Percentiles rank a stretch among this genome's conserved stretches.
Evolutionary conservation across 2,113 vertebrate genomes (phyloP).

Genomic region (Plectropomus leopardus): DNA sequence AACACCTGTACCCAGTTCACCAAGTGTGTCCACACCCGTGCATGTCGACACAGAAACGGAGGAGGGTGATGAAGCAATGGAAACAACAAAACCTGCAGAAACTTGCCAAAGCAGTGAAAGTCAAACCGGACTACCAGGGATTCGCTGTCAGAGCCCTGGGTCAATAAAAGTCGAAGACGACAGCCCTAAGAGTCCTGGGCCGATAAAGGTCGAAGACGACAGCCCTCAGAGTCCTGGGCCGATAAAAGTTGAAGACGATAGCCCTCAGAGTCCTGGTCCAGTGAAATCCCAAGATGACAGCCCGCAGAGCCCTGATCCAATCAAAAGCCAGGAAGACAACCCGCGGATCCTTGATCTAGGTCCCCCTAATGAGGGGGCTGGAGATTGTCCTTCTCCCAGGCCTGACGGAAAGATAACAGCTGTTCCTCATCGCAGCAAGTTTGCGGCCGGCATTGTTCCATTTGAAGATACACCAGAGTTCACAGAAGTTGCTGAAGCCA

Average conservation of each 20-base stretch:
- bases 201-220: neutral
- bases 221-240: constrained; percentile 20
- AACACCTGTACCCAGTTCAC: constrained; percentile 88
- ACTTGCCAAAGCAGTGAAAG: constrained; percentile 39
- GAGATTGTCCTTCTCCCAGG: constrained; percentile 17
- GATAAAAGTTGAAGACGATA: constrained; percentile 7
- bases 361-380: neutral
- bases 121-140: constrained; percentile 3
- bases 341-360: constrained; percentile 22
- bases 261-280: constrained; percentile 36
- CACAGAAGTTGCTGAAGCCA: constrained; percentile 94
- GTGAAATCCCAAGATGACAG: neutral
- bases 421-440: constrained; percentile 94
- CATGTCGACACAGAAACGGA: constrained; percentile 81
- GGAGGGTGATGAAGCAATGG: constrained; percentile 57
- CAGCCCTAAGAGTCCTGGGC: constrained; percentile 28
- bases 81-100: constrained; percentile 33
- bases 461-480: constrained; percentile 98
- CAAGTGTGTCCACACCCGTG: constrained; percentile 86
- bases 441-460: constrained; percentile 93
- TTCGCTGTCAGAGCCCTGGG: constrained; percentile 15
- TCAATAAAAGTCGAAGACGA: constrained; percentile 37
- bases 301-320: constrained; percentile 23
- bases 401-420: constrained; percentile 67
- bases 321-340: neutral